Base-by-base conservation (phyloP, 2,113 vertebrate species). In the Sterrhoptilus dennistouni region DNA sequence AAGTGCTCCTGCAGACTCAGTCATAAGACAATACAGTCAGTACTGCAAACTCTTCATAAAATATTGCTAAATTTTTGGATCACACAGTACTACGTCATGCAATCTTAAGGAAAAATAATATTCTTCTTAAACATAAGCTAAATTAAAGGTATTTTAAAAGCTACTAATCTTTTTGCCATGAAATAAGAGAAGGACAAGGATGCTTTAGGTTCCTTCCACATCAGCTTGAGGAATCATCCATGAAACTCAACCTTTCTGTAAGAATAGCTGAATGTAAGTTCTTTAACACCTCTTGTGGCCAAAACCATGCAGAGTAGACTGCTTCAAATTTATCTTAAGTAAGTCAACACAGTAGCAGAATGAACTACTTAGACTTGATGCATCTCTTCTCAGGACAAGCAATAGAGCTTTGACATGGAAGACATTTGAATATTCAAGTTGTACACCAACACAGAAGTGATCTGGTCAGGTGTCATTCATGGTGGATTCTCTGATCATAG, bases 321-420 rank as follows among this genome's bases (percentile, higher is more conserved):
- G 56, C 38, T 89, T 89, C 57, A 95, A 80, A 89, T 72, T 68
- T 71, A 68, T 11, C 49, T 71, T 47, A 76, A 80, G 64, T 74
- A 92, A 78, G 40, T 75, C 69, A 78, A 94, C 56, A 87, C 33
- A 84, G 72, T 21, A 84, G 27, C 52, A 92, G 81, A 92, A 95
- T 19, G 1, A 77, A 87, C 31, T 65, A 42, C 40, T 92, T 66
- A n/a, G 24, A 69, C 40, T 42, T 35, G 17, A 64, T 40, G 36
- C 21, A 19, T 42, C 28, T 70, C 52, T 61, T 81, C 64, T 66
- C 49, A 60, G 57, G 78, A 75, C 78, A 87, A 82, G 53, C 40
- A 64, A 56, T 17, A 83, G 3, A 44, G 23, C 28, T 85, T 64
- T 42, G 57, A 66, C 36, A 45, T 6, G 12, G 40, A 87, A 75